Evolutionary conservation across 92 coral and sea anemone genomes (phyloP).

Genomic region (Porites divaricata): DNA sequence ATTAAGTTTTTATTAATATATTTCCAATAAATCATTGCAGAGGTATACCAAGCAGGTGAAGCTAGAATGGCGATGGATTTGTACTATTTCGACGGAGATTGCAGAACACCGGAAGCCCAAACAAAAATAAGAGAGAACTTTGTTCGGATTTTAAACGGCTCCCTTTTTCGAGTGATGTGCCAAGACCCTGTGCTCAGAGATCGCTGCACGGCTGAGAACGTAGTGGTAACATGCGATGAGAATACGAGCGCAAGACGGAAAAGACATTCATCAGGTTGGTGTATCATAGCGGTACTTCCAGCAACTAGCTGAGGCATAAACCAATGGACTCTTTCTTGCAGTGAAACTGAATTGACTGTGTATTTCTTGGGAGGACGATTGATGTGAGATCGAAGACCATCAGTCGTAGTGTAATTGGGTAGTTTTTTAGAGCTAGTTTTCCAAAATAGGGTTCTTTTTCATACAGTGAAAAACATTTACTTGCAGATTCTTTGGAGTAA

Average conservation of each 20-base stretch:
- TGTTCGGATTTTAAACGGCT: not conserved
- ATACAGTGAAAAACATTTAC: no score
- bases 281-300: no score
- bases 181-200: not conserved
- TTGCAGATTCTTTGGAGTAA: no score
- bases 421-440: no score
- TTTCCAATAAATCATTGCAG: constrained; percentile 16
- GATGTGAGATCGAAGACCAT: no score
- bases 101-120: constrained; percentile 21
- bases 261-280: not conserved
- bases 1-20: no score
- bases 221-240: not conserved
- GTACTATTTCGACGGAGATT: constrained; percentile 49
- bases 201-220: constrained; percentile 3
- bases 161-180: not conserved
- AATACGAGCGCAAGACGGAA: not conserved
- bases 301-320: no score
- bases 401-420: no score
- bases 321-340: no score
- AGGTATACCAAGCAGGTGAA: constrained; percentile 18
- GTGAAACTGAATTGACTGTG: no score
- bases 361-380: no score
- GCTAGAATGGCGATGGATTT: constrained; percentile 46
- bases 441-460: no score
- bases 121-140: not conserved